A percentile compares a stretch with the other conserved stretches of the same genome.
These are phyloP conservation scores for Drosophila willistoni DNA, from an alignment of 1,140 invertebrate species.

Conservation along the genomic window DNA sequence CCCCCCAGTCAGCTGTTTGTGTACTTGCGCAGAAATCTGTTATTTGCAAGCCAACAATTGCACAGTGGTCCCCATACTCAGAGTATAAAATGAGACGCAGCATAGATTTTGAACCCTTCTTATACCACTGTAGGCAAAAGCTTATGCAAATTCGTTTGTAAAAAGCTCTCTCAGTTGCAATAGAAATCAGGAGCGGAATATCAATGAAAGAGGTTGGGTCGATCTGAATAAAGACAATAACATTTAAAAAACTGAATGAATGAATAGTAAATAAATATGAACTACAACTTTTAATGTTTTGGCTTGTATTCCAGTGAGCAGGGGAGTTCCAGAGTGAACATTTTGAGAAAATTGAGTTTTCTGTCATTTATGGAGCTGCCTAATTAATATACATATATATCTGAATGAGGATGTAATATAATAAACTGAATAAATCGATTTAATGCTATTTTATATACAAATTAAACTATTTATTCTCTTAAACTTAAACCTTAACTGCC, in stretches of 20 bases:
- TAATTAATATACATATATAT: neutral
- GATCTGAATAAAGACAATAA: no score
- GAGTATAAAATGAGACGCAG: neutral
- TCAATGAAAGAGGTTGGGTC: no score
- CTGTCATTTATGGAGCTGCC: no score
- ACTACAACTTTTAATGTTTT: no score
- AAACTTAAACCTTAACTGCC: constrained; percentile 7
- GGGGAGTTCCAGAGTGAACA: no score
- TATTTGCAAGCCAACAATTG: constrained; percentile 41
- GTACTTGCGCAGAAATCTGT: constrained; percentile 69
- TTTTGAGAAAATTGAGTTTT: no score
- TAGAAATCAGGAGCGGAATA: neutral
- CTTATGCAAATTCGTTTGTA: neutral
- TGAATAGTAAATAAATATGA: no score
- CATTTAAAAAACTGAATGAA: no score
- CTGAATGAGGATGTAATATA: neutral
- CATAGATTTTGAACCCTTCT: neutral
- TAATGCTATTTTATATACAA: constrained; percentile 44
- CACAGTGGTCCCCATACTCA: constrained; percentile 18
- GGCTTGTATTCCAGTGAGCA: no score
- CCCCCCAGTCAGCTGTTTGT: constrained; percentile 58
- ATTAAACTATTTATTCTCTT: constrained; percentile 15
- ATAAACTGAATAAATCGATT: neutral
- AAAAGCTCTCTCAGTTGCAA: constrained; percentile 23
- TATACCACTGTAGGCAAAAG: neutral